phyloP scores from a whole-genome alignment of 2,113 vertebrate species.

The Nicator chloris region DNA sequence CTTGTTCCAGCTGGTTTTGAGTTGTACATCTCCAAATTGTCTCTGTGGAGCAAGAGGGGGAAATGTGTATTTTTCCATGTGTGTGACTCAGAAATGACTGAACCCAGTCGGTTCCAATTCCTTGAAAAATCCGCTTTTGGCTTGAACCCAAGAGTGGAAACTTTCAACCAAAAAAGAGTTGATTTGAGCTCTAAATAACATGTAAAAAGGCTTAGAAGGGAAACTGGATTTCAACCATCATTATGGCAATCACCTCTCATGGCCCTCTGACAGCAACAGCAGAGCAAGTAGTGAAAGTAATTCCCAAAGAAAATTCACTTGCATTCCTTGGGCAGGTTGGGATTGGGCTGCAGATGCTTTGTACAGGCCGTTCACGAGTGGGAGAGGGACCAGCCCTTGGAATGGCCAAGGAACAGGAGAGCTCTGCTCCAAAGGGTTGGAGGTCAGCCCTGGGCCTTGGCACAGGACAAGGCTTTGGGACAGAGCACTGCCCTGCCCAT shows the following conservation, averaged over 20 bases:
- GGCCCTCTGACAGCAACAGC: slow-evolving; percentile 43
- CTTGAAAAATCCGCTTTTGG: slow-evolving; percentile 59
- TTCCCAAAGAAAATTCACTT: slow-evolving; percentile 41
- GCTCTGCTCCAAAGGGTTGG: not conserved
- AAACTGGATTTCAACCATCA: slow-evolving; percentile 50
- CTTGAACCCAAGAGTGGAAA: slow-evolving; percentile 46
- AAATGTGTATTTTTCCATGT: slow-evolving; percentile 59
- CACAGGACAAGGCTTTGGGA: not conserved
- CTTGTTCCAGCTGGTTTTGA: slow-evolving; percentile 55
- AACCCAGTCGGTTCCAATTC: slow-evolving; percentile 46
- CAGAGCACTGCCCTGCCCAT: not conserved
- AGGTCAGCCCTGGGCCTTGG: slow-evolving; percentile 20
- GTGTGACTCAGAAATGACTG: slow-evolving; percentile 59
- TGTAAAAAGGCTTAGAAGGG: slow-evolving; percentile 39
- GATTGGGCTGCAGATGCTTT: not conserved
- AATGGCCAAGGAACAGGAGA: not conserved
- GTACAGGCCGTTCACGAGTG: not conserved
- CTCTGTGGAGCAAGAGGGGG: not conserved
- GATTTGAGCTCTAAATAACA: slow-evolving; percentile 42
- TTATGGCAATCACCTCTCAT: slow-evolving; percentile 46
- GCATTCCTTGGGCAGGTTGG: not conserved
- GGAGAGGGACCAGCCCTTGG: not conserved
- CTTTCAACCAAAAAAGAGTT: slow-evolving; percentile 46
- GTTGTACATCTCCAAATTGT: slow-evolving; percentile 22
- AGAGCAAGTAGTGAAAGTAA: slow-evolving; percentile 43